Percentiles rank a stretch among this genome's conserved stretches.
Conservation (phyloP, 2,113 vertebrate species). For the Elachura formosa region DNA sequence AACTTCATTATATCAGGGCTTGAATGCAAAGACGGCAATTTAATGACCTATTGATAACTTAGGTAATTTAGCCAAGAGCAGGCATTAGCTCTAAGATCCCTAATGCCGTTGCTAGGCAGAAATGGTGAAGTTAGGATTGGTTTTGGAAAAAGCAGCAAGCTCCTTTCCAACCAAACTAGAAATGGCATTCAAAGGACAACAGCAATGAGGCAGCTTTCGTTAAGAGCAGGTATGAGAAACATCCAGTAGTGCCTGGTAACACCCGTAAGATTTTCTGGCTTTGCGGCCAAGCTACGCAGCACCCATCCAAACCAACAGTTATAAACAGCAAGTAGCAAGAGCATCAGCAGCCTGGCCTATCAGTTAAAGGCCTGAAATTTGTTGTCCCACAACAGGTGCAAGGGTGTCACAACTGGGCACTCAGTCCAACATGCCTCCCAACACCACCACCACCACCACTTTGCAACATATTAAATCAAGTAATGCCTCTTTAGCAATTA, state of each 20-base stretch:
- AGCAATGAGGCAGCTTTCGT: neutral
- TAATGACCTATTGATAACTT: neutral
- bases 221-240: neutral
- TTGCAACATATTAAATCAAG: neutral
- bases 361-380: neutral
- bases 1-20: neutral
- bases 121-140: neutral
- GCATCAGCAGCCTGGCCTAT: neutral
- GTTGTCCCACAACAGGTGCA: neutral
- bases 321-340: conserved; percentile 19
- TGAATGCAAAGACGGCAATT: neutral
- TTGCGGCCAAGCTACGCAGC: neutral
- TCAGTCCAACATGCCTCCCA: neutral
- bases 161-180: neutral
- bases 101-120: conserved; percentile 19
- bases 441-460: fast-evolving
- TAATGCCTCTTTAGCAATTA: neutral
- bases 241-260: neutral
- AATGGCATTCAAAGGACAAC: neutral
- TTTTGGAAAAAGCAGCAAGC: conserved; percentile 33
- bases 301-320: neutral
- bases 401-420: neutral
- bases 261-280: neutral
- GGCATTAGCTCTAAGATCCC: neutral
- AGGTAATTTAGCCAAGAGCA: neutral